phyloP scores from a whole-genome alignment of 2,797 vertebrate genomes.

The Atherinosoma microstoma region DNA sequence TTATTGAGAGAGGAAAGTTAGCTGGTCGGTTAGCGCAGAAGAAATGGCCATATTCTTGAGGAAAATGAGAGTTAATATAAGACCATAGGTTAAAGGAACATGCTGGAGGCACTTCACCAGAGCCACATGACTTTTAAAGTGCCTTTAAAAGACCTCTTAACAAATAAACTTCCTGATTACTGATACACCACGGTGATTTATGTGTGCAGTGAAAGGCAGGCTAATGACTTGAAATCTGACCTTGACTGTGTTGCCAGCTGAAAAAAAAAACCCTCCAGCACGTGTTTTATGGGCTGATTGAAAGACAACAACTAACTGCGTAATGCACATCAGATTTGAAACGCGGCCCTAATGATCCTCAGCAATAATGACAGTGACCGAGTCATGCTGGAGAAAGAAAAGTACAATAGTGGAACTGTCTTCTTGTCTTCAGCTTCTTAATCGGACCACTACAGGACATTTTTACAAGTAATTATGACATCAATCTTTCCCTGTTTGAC shows the following conservation, averaged over 20 bases:
- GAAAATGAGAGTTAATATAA: slow-evolving; percentile 82
- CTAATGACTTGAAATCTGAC: slow-evolving; percentile 71
- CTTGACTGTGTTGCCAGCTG: slow-evolving; percentile 63
- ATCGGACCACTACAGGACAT: background rate
- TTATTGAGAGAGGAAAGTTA: slow-evolving; percentile 19
- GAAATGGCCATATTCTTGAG: slow-evolving; percentile 52
- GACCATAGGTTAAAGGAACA: slow-evolving; percentile 79
- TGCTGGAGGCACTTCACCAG: slow-evolving; percentile 71
- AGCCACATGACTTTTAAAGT: slow-evolving; percentile 75
- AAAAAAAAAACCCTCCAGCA: slow-evolving; percentile 49
- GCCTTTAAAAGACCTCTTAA: slow-evolving; percentile 75
- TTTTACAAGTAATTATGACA: background rate
- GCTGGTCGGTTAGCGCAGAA: slow-evolving; percentile 9
- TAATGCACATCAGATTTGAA: slow-evolving; percentile 26
- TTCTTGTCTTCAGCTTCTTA: background rate
- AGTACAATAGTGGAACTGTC: background rate
- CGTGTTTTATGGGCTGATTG: slow-evolving; percentile 45
- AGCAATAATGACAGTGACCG: background rate
- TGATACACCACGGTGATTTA: slow-evolving; percentile 75
- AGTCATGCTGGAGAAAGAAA: slow-evolving; percentile 26
- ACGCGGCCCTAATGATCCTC: background rate
- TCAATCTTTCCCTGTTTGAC: background rate
- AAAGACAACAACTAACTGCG: slow-evolving; percentile 33
- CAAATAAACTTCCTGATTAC: slow-evolving; percentile 83
- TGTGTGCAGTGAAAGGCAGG: slow-evolving; percentile 59